A percentile compares a stretch with the other conserved stretches of the same genome.
Conservation (phyloP, 2,888 invertebrate species). For the Tetanocera ferruginea region DNA sequence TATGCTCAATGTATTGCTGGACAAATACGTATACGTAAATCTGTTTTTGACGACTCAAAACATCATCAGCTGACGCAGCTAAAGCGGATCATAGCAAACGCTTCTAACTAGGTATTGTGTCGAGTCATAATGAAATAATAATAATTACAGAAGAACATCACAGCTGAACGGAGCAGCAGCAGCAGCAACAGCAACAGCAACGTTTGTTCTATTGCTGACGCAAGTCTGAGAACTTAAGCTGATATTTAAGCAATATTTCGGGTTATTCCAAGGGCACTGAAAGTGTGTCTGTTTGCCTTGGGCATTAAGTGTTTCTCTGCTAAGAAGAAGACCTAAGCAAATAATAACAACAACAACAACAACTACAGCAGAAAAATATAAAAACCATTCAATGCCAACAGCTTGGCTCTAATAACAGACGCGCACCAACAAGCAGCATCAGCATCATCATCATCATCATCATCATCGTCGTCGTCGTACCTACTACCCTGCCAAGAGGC, state of each 20-base stretch:
- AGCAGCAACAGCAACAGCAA: no score
- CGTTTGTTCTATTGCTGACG: no score
- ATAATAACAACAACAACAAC: conserved; percentile 2
- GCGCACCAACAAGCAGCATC: no score
- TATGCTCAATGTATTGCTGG: not conserved
- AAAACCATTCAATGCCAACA: no score
- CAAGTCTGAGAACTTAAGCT: no score
- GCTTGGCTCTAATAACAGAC: no score
- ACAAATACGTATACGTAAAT: not conserved
- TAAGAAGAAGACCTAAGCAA: conserved; percentile 14
- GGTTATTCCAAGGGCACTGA: not conserved
- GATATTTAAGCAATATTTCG: no score
- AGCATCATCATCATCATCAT: no score
- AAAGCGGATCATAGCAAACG: no score
- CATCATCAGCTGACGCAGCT: not conserved
- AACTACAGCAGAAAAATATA: not conserved
- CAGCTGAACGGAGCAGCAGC: no score
- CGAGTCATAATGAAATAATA: conserved; percentile 4
- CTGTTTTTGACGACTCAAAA: conserved; percentile 14
- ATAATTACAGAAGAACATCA: not conserved
- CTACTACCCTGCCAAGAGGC: no score
- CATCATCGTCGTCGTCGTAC: no score
- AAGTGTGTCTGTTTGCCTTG: conserved; percentile 1
- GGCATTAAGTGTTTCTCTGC: conserved; percentile 12
- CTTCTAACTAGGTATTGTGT: not conserved